phyloP scores from a whole-genome alignment of 2,888 invertebrate species.

The Zaprionus lineosus region DNA sequence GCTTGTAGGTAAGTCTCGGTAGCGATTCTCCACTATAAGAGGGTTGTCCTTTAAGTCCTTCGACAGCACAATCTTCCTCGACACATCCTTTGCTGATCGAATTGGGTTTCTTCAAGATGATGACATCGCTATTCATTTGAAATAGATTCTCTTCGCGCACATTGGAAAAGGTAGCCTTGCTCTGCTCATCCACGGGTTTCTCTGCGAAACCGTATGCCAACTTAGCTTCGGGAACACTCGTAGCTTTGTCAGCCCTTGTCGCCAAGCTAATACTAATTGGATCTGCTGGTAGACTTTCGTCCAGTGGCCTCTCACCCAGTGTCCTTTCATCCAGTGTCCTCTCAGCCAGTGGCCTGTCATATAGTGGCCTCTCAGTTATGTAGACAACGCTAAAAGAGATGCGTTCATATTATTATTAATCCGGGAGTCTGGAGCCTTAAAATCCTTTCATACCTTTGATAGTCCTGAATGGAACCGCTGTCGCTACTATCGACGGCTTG shows the following conservation, averaged over 20 bases:
- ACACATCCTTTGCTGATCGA: conserved; percentile 41
- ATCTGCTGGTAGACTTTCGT: conserved; percentile 82
- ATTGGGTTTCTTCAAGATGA: conserved; percentile 82
- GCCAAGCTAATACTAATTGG: conserved; percentile 84
- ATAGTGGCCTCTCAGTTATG: too few relatives aligned
- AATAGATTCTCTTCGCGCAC: conserved; percentile 84
- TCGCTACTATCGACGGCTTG: too few relatives aligned
- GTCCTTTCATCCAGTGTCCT: too few relatives aligned
- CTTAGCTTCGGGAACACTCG: conserved; percentile 83
- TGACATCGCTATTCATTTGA: conserved; percentile 84
- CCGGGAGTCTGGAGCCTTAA: too few relatives aligned
- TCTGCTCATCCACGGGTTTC: conserved; percentile 82
- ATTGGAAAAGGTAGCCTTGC: conserved; percentile 70
- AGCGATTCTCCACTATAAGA: conserved; percentile 49
- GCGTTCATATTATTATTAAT: too few relatives aligned
- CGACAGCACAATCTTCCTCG: too few relatives aligned
- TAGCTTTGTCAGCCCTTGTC: conserved; percentile 81
- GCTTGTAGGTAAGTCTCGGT: conserved; percentile 81
- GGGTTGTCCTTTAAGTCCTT: conserved; percentile 54
- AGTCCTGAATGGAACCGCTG: too few relatives aligned
- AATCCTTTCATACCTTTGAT: too few relatives aligned
- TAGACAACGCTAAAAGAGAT: too few relatives aligned
- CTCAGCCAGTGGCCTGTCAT: too few relatives aligned
- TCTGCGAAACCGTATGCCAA: conserved; percentile 84
- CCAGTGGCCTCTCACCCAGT: too few relatives aligned